phyloP scores from a whole-genome alignment of 1,140 invertebrate genomes.

The Magallana angulata region DNA sequence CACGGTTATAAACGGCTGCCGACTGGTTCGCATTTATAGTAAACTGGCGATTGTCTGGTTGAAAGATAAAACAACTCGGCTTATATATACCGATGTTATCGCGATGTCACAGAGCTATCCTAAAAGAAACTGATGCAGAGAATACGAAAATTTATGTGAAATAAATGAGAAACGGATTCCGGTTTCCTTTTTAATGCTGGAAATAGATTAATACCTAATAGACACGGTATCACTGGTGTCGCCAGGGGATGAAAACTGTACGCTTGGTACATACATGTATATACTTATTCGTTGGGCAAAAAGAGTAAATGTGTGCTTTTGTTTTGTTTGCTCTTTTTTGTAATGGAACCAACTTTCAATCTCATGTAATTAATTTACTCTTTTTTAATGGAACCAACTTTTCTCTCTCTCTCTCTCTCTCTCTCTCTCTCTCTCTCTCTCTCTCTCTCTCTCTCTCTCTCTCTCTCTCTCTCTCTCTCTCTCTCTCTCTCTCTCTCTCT shows the following conservation, averaged over 20 bases:
- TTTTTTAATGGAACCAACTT: no score
- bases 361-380: no score
- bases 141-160: conserved; percentile 19
- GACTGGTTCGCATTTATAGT: conserved; percentile 17
- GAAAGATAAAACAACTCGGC: conserved; percentile 7
- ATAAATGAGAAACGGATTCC: not conserved
- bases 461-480: no score
- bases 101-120: not conserved
- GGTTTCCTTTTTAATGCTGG: not conserved
- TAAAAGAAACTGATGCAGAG: not conserved
- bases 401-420: no score
- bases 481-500: no score
- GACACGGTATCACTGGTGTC: not conserved
- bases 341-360: no score
- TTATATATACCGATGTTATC: conserved; percentile 1
- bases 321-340: no score
- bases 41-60: conserved; percentile 15
- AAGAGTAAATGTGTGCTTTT: no score
- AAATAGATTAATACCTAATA: not conserved
- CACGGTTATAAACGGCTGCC: conserved; percentile 6
- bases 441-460: no score
- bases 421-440: no score
- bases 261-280: not conserved
- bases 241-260: not conserved
- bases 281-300: no score